Conservation (phyloP, 2,888 invertebrate genomes). For the Laspeyria flexula region DNA sequence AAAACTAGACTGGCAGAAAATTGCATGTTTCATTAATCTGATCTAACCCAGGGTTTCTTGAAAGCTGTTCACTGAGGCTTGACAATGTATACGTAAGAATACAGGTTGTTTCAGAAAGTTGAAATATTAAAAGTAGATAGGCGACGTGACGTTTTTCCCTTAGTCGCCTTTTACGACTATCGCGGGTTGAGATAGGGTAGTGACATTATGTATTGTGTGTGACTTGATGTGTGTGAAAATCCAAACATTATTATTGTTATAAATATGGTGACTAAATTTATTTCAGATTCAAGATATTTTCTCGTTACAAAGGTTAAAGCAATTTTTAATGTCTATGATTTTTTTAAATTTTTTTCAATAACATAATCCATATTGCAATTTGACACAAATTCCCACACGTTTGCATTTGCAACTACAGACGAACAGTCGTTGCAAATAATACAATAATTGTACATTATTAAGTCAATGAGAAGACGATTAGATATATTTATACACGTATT, state of each 20-base stretch:
- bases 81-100: background rate
- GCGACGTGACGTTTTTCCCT: too few relatives aligned
- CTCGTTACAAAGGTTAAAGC: too few relatives aligned
- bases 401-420: slow-evolving; percentile 5
- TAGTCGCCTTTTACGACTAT: too few relatives aligned
- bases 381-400: slow-evolving; percentile 31
- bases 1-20: slow-evolving; percentile 14
- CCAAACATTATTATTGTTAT: too few relatives aligned
- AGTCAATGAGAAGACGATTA: slow-evolving; percentile 41
- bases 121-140: too few relatives aligned
- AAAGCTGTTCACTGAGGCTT: background rate
- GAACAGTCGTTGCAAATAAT: slow-evolving; percentile 32
- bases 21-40: background rate
- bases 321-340: background rate
- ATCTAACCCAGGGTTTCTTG: background rate
- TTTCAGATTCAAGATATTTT: too few relatives aligned
- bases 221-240: too few relatives aligned
- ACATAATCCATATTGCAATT: background rate
- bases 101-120: too few relatives aligned
- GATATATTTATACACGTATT: slow-evolving; percentile 30
- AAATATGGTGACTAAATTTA: too few relatives aligned
- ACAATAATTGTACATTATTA: slow-evolving; percentile 42
- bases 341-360: background rate
- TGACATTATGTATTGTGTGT: too few relatives aligned
- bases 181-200: too few relatives aligned